Evolutionary conservation across 2,888 invertebrate species (phyloP), one percentile per base, ranked within the genome.

Genomic region (Quadroppia sp.): DNA sequence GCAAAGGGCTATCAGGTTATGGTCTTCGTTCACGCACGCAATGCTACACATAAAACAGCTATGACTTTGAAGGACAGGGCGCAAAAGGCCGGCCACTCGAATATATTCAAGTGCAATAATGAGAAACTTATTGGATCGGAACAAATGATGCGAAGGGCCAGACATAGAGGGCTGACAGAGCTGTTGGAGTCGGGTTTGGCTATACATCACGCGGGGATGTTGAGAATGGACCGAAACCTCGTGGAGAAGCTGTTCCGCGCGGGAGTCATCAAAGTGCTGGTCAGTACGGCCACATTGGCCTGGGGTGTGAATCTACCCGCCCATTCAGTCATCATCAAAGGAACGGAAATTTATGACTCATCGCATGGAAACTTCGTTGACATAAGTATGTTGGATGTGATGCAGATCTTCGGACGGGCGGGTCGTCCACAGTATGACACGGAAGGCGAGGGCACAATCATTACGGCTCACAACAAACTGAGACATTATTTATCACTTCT

Each of bases 271-370:
- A 91, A 89, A 81, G 94, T 87, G 15, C 84, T 99, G 1, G 91
- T 95, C 11, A 98, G 98, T 82, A 99, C 99, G 0, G 92, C 99
- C 0, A 99, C 99, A 0, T 85, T 99, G 40, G 99, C 99, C 32
- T 99, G 99, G 99, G 99, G 99, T 79, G 98, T 99, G 6, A 99
- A 99, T 85, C 86, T 99, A 77, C 99, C 99, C 0, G 99, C 99
- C 0, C 97, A 98, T 82, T 97, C 94, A 40, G 59, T 77, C 76
- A 36, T 76, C 20, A 74, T 79, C 56, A 83, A 92, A 91, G 94
- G 96, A 36, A 99, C 99, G 11, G 94, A 96, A 82, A 90, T 99
- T 77, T 99, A 99, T 83, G 96, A 99, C 84, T 90, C 97, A 30
- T 93, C 94, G 78, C 91, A 90, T 80, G 96, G 98, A 2, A 86